Evolutionary conservation across 2,797 vertebrate genomes (phyloP), one percentile per base, ranked within the genome.

Genomic region (Spinus pinus): DNA sequence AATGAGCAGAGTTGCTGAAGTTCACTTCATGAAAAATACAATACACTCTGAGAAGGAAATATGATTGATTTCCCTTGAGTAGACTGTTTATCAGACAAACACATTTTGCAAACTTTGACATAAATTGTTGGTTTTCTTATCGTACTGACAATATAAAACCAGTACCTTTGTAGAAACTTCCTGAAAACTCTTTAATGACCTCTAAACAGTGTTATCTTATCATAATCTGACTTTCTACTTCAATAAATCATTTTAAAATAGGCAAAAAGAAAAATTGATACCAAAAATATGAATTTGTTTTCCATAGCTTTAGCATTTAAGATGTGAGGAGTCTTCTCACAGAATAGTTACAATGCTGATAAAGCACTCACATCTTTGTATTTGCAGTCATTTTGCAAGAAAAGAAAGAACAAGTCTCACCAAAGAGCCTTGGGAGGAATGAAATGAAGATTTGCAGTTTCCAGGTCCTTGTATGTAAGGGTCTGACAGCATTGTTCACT

Each of bases 121-220:
- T 98, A 98, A 98, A 98, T 97, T 98, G 97, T 98, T 98, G 95
- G 96, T 97, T 98, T 97, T 95, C 97, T 97, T 98, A 98, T 98
- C 97, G 1, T 75, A 93, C 94, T 97, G 97, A 97, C 97, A 97
- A 85, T 93, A 79, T 88, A 96, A 96, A 96, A 94, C 96, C 91
- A 91, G 90, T 72, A 94, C 96, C 96, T 98, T 96, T 90, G 95
- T 88, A 96, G 95, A 96, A 98, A 98, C 97, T 98, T 98, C 95
- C 93, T 90, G 88, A 78, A 97, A 98, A 98, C 97, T 98, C 98
- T 98, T 98, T 97, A 98, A 98, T 98, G 98, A 98, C 98, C 98
- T 98, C 98, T 98, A 98, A 98, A 98, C 97, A 97, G 96, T 94
- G 96, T 97, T 98, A 98, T 98, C 98, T 98, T 98, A 98, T 98